These are phyloP conservation scores for Tetrao urogallus DNA, from an alignment of 2,113 vertebrate genomes.

Conservation along the genomic window DNA sequence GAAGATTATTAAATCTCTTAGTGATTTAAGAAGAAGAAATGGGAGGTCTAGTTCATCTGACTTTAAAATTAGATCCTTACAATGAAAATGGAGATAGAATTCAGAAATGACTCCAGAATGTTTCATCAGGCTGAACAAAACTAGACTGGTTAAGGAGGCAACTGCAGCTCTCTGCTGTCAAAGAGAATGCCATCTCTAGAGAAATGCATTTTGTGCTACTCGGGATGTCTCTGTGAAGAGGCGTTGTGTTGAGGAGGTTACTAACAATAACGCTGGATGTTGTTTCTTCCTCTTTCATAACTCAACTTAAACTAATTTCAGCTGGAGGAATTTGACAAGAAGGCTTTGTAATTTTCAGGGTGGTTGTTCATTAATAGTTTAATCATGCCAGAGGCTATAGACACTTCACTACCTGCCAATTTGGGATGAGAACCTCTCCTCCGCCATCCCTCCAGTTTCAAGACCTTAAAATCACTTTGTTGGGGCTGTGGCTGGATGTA, in stretches of 20 bases:
- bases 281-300: neutral
- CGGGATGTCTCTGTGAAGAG: neutral
- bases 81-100: neutral
- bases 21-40: neutral
- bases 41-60: neutral
- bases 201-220: neutral
- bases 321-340: neutral
- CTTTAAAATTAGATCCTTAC: neutral
- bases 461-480: neutral
- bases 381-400: neutral
- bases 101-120: neutral
- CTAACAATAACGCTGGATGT: neutral
- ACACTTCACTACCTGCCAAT: neutral
- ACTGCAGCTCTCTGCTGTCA: neutral
- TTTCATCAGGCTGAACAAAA: neutral
- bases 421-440: neutral
- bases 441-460: neutral
- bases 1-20: neutral
- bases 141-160: neutral
- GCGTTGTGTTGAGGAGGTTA: neutral
- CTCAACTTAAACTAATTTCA: neutral
- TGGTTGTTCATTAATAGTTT: neutral
- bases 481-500: neutral
- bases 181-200: neutral
- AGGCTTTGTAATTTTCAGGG: neutral